phyloP scores from a whole-genome alignment of 2,888 invertebrate species.

The Listrodromus nycthemerus region DNA sequence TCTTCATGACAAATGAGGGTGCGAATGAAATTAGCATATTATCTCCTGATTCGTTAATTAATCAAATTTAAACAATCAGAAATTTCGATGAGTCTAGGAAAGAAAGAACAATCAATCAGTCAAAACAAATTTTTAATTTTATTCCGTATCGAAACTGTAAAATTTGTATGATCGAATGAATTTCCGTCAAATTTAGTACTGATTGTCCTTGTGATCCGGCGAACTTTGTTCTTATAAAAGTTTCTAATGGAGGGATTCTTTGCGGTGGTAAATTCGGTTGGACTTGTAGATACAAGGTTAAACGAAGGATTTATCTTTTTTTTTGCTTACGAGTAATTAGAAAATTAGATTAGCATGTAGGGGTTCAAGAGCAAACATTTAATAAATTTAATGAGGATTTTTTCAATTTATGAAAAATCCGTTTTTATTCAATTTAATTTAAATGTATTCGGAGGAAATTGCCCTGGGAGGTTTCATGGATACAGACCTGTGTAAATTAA shows the following conservation, averaged over 20 bases:
- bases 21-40: background rate
- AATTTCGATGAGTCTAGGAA: background rate
- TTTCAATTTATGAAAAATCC: background rate
- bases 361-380: background rate
- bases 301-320: background rate
- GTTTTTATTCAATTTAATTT: background rate
- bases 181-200: background rate
- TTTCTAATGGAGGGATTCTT: background rate
- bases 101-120: background rate
- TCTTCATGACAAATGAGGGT: background rate
- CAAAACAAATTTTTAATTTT: too few species aligned
- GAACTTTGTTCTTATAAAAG: background rate
- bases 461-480: background rate
- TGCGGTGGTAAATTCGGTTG: background rate
- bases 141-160: too few species aligned
- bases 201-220: background rate
- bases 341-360: background rate
- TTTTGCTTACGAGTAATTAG: background rate
- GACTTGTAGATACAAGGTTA: background rate
- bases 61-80: background rate
- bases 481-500: background rate
- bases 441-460: background rate
- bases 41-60: background rate
- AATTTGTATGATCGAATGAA: background rate
- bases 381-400: background rate